Evolutionary conservation across 2,113 vertebrate species (phyloP).

Genomic region (Gila orcuttii): DNA sequence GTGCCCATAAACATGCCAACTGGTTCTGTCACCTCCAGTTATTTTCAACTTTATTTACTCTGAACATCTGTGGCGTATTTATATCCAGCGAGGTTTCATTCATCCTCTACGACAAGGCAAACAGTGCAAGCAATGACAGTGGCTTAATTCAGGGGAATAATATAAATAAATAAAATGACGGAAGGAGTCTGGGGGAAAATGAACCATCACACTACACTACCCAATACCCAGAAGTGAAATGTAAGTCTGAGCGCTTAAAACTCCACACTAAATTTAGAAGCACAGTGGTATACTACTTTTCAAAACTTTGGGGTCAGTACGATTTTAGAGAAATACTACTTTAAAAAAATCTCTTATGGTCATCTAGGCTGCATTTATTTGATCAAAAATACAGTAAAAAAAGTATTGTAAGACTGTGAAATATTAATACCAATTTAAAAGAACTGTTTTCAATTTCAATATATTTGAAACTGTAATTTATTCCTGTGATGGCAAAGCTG

Average conservation of each 20-base stretch:
- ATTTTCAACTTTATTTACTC: constrained; percentile 29
- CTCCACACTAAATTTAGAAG: not conserved
- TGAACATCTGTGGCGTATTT: not conserved
- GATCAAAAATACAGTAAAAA: not conserved
- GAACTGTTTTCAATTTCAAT: not conserved
- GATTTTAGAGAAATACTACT: no score
- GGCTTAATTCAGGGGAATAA: not conserved
- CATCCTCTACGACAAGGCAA: not conserved
- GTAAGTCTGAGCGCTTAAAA: not conserved
- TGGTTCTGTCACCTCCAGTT: constrained; percentile 14
- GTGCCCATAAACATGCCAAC: constrained; percentile 23
- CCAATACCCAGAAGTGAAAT: no score
- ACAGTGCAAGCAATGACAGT: not conserved
- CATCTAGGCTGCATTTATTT: not conserved
- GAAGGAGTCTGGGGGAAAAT: not conserved
- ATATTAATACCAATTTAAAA: not conserved
- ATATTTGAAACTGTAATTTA: not conserved
- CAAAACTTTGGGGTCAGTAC: not conserved
- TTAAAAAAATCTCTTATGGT: not conserved
- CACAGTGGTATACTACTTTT: not conserved
- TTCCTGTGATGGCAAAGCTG: not conserved
- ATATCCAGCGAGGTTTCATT: not conserved
- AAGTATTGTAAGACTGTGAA: not conserved
- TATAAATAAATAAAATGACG: constrained; percentile 4
- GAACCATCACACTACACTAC: not conserved